phyloP scores from a whole-genome alignment of 2,888 invertebrate species.

The Ophion slaviceki region DNA sequence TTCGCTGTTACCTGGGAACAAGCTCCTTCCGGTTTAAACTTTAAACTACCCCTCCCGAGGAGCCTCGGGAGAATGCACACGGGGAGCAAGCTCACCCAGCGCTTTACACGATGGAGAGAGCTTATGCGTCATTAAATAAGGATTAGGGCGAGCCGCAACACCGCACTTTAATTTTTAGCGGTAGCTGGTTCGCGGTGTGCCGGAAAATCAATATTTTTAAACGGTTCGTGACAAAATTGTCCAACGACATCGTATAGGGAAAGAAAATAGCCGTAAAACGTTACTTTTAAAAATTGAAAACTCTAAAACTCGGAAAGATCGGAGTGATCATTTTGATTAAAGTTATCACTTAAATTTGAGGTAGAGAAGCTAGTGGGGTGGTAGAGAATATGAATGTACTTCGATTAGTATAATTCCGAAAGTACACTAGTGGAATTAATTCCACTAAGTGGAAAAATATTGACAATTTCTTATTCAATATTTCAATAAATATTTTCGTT shows the following conservation, averaged over 20 bases:
- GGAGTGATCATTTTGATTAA: too few species aligned
- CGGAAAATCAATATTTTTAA: slow-evolving; percentile 60
- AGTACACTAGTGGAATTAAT: too few species aligned
- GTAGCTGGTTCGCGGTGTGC: slow-evolving; percentile 29
- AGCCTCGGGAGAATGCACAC: slow-evolving; percentile 7
- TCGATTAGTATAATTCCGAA: too few species aligned
- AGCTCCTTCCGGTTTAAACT: slow-evolving; percentile 52
- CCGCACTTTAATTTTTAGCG: slow-evolving; percentile 69
- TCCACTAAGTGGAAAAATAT: too few species aligned
- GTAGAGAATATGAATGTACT: too few species aligned
- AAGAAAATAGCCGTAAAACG: background rate
- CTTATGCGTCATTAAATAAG: slow-evolving; percentile 78
- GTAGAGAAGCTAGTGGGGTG: too few species aligned
- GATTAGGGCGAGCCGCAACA: slow-evolving; percentile 74
- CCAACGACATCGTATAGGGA: slow-evolving; percentile 19
- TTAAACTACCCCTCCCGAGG: slow-evolving; percentile 39
- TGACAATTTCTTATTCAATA: too few species aligned
- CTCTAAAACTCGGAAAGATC: too few species aligned
- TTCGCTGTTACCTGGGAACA: slow-evolving; percentile 18
- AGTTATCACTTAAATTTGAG: too few species aligned
- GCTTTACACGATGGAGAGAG: slow-evolving; percentile 43
- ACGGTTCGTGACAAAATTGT: slow-evolving; percentile 48
- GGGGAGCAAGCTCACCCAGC: slow-evolving; percentile 34
- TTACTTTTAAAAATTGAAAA: too few species aligned
- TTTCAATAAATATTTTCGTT: too few species aligned